Base-by-base conservation (phyloP, 2,888 invertebrate species). In the Bursaphelenchus okinawaensis region DNA sequence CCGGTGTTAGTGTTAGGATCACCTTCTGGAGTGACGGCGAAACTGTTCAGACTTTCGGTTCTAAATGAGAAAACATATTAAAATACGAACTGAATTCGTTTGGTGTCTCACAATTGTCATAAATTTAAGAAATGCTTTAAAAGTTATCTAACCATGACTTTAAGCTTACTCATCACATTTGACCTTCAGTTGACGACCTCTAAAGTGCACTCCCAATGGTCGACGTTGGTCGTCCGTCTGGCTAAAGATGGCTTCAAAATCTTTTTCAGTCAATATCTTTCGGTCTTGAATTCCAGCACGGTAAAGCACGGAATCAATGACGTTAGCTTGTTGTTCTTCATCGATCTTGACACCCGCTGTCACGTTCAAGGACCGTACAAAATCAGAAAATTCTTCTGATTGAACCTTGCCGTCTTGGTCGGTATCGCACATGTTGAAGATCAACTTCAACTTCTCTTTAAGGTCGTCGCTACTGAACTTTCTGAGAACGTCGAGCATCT, bases 391-490 rank as follows among this genome's bases (percentile, higher is more conserved):
- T 82, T 94, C 93, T 1, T 89, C 90, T 80, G 93, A 93, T 81
- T 93, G 93, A 65, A 94, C 94, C 0, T 92, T 91, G 0, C 93
- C 92, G 77, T 92, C 92, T 19, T 91, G 88, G 82, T 94, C 92
- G 76, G 92, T 91, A 82, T 94, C 94, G 79, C 94, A 94, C 94
- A 95, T 94, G 83, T 94, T 92, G 82, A 94, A 94, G 72, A 95
- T 92, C 29, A 94, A 93, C 6, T 93, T 87, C 31, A 94, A 85
- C 80, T 76, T 75, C 23, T 78, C 75, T 52, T 71, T 63, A 58
- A 71, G 40, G 12, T 57, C 63, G 6, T 77, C 75, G 31, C 72
- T 70, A 0, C 72, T 70, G 60, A 80, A 81, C 31, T 74, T 66
- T 50, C 71, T 66, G n/a, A 80, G 60, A 19, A 93, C 93, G 81